phyloP scores from a whole-genome alignment of 2,888 invertebrate genomes.

The Thumatha senex region DNA sequence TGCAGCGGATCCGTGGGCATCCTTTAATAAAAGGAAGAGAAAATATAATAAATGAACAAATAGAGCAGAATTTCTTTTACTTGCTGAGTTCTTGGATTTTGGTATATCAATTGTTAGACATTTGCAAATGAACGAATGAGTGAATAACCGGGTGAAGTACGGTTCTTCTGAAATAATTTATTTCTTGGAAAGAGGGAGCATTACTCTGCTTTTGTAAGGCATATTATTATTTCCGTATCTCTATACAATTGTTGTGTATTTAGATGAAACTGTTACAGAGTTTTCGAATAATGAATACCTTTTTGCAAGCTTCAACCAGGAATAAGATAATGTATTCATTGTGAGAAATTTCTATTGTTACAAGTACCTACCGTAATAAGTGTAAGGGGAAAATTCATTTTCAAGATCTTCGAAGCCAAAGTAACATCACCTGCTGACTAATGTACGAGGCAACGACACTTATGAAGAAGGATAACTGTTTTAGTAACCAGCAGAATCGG shows the following conservation, averaged over 20 bases:
- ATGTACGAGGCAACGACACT: too few relatives aligned
- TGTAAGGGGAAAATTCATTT: too few relatives aligned
- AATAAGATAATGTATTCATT: constrained; percentile 3
- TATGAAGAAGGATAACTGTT: too few relatives aligned
- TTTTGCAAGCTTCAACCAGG: background rate
- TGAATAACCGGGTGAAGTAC: constrained; percentile 6
- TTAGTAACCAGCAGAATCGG: too few relatives aligned
- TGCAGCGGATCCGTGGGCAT: too few relatives aligned
- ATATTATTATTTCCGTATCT: background rate
- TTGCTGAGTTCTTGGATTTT: too few relatives aligned
- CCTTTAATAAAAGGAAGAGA: too few relatives aligned
- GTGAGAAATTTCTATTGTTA: constrained; percentile 2
- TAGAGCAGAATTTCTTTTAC: too few relatives aligned
- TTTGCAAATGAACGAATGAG: constrained; percentile 28
- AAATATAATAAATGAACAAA: too few relatives aligned
- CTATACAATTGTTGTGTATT: background rate
- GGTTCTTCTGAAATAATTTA: constrained; percentile 21
- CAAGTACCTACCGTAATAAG: background rate
- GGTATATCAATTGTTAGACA: constrained; percentile 14
- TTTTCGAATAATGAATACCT: constrained; percentile 10
- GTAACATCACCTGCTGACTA: too few relatives aligned
- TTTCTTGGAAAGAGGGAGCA: constrained; percentile 14
- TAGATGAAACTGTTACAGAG: background rate
- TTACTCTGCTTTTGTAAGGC: constrained; percentile 5
- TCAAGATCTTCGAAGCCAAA: too few relatives aligned